Evolutionary conservation across 2,113 vertebrate species (phyloP).

Genomic region (Brienomyrus longianalis): DNA sequence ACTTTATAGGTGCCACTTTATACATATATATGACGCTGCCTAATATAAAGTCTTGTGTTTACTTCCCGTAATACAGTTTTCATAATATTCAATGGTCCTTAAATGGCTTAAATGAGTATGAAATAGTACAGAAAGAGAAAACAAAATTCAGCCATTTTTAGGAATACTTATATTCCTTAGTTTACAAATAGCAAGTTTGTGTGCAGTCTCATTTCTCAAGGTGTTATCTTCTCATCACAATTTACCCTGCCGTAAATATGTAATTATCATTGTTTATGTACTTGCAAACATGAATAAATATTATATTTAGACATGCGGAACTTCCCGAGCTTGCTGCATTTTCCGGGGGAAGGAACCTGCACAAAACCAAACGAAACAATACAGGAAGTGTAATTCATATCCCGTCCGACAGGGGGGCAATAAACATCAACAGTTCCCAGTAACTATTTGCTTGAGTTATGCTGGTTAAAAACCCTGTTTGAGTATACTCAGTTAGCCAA

Average conservation of each 20-base stretch:
- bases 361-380: background rate
- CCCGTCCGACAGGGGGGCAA: conserved; percentile 38
- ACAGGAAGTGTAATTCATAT: conserved; percentile 21
- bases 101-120: background rate
- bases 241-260: background rate
- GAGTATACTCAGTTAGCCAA: conserved; percentile 39
- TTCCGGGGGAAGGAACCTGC: background rate
- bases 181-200: background rate
- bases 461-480: conserved; percentile 43
- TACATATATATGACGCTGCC: background rate
- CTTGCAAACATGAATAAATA: background rate
- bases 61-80: background rate
- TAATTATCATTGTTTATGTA: background rate
- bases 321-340: background rate
- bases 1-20: background rate
- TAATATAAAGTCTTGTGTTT: background rate
- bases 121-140: background rate
- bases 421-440: background rate
- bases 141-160: background rate
- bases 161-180: background rate
- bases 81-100: background rate
- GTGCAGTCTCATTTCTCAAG: background rate
- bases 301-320: background rate
- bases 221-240: background rate
- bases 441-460: conserved; percentile 11